Conservation (phyloP, 2,113 vertebrate genomes). For the Actinemys pallida region DNA sequence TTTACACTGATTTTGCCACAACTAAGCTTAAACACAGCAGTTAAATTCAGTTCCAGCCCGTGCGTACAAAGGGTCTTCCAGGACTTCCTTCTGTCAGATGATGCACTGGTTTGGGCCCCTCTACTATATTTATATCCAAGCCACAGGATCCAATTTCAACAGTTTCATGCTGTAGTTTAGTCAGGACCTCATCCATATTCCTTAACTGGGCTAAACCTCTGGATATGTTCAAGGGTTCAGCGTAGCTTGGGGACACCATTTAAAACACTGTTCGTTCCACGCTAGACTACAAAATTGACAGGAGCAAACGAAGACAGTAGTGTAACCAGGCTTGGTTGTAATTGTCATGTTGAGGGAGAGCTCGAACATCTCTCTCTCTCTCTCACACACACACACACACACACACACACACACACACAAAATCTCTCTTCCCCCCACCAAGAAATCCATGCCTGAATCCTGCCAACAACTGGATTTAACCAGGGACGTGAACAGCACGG, state of each 20-base stretch:
- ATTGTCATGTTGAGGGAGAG: not conserved
- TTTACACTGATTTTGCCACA: not conserved
- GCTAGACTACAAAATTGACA: not conserved
- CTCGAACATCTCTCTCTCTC: not conserved
- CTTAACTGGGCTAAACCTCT: not conserved
- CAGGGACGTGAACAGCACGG: rapidly evolving
- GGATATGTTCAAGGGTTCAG: not conserved
- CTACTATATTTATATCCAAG: not conserved
- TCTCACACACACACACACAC: not conserved
- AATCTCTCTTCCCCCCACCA: not conserved
- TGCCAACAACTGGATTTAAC: not conserved
- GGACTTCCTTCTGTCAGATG: rapidly evolving
- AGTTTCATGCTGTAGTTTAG: not conserved
- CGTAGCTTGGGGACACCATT: not conserved
- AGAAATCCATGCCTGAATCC: not conserved
- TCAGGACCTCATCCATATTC: not conserved
- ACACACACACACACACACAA: not conserved
- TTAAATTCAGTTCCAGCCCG: not conserved
- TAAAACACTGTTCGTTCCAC: not conserved
- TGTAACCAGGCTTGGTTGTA: rapidly evolving
- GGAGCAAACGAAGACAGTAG: not conserved
- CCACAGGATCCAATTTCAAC: not conserved
- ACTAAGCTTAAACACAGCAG: not conserved
- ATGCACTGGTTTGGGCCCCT: not conserved
- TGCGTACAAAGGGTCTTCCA: not conserved